A percentile compares a stretch with the other conserved stretches of the same genome.
These are phyloP conservation scores for Alentia gelatinosa DNA, from an alignment of 2,888 invertebrate species.

Conservation along the genomic window DNA sequence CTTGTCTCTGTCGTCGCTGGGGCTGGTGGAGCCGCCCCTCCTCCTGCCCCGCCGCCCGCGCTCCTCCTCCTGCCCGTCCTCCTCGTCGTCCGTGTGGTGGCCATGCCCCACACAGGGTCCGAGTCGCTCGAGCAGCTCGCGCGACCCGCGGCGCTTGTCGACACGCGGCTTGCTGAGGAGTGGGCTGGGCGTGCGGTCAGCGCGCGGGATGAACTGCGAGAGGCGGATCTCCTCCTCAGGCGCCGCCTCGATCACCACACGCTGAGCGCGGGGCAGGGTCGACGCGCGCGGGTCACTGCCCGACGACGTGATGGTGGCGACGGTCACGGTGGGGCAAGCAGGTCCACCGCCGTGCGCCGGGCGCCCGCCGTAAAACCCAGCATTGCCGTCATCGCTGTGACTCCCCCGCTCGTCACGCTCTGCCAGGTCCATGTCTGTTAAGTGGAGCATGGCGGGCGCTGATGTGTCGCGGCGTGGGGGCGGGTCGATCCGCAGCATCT, in stretches of 20 bases:
- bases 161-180: conserved; percentile 14
- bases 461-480: not conserved
- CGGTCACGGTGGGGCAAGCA: not conserved
- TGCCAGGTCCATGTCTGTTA: not conserved
- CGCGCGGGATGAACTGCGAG: not conserved
- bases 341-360: not conserved
- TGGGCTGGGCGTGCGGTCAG: conserved; percentile 32
- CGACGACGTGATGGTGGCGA: too few species aligned
- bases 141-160: not conserved
- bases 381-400: not conserved
- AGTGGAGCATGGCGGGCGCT: conserved; percentile 19
- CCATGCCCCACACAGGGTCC: not conserved
- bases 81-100: not conserved
- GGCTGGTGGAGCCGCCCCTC: not conserved
- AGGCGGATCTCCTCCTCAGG: conserved; percentile 39
- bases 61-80: not conserved
- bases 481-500: not conserved
- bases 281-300: not conserved
- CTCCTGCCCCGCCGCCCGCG: not conserved
- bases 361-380: not conserved
- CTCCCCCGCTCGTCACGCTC: not conserved
- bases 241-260: not conserved
- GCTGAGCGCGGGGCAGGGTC: conserved; percentile 13
- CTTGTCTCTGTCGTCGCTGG: not conserved
- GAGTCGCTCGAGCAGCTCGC: not conserved